Evolutionary conservation across 2,888 invertebrate species (phyloP).

Genomic region (Lasioglossum calceatum): DNA sequence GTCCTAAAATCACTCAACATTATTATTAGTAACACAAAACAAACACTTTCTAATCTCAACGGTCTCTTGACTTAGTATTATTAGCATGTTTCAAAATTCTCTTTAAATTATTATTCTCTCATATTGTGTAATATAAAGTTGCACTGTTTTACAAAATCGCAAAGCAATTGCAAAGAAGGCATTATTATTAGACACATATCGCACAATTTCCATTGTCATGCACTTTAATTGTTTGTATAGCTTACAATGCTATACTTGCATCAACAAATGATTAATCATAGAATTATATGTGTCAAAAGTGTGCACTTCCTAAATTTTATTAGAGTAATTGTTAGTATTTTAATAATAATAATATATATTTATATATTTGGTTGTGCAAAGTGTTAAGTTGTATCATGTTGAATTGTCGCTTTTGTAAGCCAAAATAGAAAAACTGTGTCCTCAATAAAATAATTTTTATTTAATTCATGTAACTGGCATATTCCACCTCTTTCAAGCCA

Average conservation of each 20-base stretch:
- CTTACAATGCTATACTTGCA: slow-evolving; percentile 33
- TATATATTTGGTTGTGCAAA: not conserved
- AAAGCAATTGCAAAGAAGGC: slow-evolving; percentile 61
- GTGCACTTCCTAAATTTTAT: slow-evolving; percentile 36
- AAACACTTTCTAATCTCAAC: slow-evolving; percentile 68
- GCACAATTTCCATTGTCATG: slow-evolving; percentile 63
- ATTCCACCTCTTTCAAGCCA: not conserved
- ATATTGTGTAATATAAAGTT: slow-evolving; percentile 39
- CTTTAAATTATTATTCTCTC: slow-evolving; percentile 33
- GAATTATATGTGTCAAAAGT: slow-evolving; percentile 25
- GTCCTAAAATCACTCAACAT: slow-evolving; percentile 83
- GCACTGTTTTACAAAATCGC: slow-evolving; percentile 52
- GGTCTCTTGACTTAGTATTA: slow-evolving; percentile 46
- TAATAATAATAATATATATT: slow-evolving; percentile 7
- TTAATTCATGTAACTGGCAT: not conserved
- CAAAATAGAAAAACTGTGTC: not conserved
- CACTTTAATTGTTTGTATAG: slow-evolving; percentile 50
- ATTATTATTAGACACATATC: slow-evolving; percentile 56
- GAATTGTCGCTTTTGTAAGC: not conserved
- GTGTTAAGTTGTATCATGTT: slow-evolving; percentile 9
- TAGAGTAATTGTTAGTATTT: slow-evolving; percentile 10
- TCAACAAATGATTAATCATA: slow-evolving; percentile 34
- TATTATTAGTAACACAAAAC: slow-evolving; percentile 82
- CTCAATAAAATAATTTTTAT: not conserved
- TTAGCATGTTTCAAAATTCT: slow-evolving; percentile 48